Base-by-base conservation (phyloP, 2,113 vertebrate species). In the Naja naja region DNA sequence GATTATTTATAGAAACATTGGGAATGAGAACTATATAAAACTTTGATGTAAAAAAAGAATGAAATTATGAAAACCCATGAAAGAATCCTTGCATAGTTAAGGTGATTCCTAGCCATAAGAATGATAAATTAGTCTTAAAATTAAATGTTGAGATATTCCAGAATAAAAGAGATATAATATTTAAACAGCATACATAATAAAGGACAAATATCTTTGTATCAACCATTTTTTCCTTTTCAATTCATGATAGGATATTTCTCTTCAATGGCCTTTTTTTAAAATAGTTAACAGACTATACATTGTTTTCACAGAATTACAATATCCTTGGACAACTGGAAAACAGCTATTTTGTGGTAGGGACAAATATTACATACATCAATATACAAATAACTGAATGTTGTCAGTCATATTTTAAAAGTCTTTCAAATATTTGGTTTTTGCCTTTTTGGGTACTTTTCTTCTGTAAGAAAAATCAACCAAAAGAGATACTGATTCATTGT, bases 291-390 rank as follows among this genome's bases (percentile, higher is more conserved):
- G 43, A 39, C n/a, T 81, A 81, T 74, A 34, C 34, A 34, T 81
- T 81, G 74, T 43, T 81, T 81, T 81, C 74, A 81, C 34, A 81
- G 74, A 81, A 81, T 43, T 81, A 81, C 3, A 60, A 8, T 52
- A 22, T 34, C 69, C 0, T 94, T 90, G 3, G 0, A 90, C 89
- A 94, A 34, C 10, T 91, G 74, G 27, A 89, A 0, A 93, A 90
- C 88, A 94, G 92, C 45, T 85, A n/a, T 60, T 69, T 88, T 95
- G 81, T 56, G 93, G 30, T 30, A 23, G 90, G 49, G 14, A 90
- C 86, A 94, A 90, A 96, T 94, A 88, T 22, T 95, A 91, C 1
- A 74, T n/a, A 52, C 25, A 43, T 58, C 49, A 81, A 81, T 58
- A 69, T 90, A 54, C 27, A 93, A 94, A 89, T 56, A 18, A 81